These are phyloP conservation scores for Phalera bucephala DNA, from an alignment of 2,888 invertebrate species.

Conservation along the genomic window DNA sequence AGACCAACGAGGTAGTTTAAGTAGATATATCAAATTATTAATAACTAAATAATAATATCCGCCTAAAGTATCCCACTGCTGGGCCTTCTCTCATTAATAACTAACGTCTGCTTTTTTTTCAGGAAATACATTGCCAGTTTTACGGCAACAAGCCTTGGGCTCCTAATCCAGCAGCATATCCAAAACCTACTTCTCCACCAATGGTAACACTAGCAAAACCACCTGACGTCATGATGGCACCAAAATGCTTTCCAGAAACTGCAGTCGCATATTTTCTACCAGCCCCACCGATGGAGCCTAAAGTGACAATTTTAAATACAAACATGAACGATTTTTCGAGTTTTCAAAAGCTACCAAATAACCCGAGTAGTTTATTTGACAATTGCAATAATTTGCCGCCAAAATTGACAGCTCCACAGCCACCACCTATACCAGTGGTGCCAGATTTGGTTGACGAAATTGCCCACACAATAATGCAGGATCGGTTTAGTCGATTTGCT, in stretches of 20 bases:
- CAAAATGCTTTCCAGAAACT: constrained; percentile 33
- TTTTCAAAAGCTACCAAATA: too few relatives aligned
- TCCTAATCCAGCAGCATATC: not conserved
- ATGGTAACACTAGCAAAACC: not conserved
- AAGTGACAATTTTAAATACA: constrained; percentile 23
- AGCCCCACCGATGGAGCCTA: constrained; percentile 27
- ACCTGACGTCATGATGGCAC: constrained; percentile 6
- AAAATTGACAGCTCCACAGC: constrained; percentile 22
- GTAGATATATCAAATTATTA: too few relatives aligned
- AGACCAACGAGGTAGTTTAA: too few relatives aligned
- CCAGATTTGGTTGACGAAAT: constrained; percentile 35
- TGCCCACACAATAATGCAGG: constrained; percentile 20
- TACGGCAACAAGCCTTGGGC: not conserved
- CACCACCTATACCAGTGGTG: constrained; percentile 23
- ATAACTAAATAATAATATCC: too few relatives aligned
- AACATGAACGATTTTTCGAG: too few relatives aligned
- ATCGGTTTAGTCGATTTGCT: constrained; percentile 18
- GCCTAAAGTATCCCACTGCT: too few relatives aligned
- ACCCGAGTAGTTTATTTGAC: too few relatives aligned
- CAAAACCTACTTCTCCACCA: too few relatives aligned
- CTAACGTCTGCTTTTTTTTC: too few relatives aligned
- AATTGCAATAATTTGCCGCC: constrained; percentile 14
- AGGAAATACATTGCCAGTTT: constrained; percentile 15
- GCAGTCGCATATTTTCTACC: constrained; percentile 39
- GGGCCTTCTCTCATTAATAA: too few relatives aligned